Conservation (phyloP, 2,113 vertebrate genomes). For the Petroica traversi region DNA sequence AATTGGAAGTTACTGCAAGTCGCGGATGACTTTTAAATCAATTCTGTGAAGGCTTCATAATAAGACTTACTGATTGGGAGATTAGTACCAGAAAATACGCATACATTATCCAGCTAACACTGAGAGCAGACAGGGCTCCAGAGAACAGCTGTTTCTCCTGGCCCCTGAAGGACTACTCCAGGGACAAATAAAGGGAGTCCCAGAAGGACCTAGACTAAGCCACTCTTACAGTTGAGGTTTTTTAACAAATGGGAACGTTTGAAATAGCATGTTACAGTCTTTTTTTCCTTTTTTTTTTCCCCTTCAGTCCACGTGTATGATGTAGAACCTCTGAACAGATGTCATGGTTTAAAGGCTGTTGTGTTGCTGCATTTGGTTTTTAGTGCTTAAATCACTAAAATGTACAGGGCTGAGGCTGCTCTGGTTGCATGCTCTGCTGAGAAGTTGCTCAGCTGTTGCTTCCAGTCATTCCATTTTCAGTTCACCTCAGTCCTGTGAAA, state of each 20-base stretch:
- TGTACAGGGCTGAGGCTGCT: background rate
- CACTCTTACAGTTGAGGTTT: background rate
- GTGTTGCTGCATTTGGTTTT: background rate
- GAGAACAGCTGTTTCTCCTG: background rate
- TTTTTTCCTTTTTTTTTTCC: rapidly evolving
- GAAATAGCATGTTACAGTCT: background rate
- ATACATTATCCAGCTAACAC: background rate
- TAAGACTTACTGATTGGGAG: slow-evolving; percentile 35
- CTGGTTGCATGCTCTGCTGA: background rate
- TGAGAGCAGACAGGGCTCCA: background rate
- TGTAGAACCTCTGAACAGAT: background rate
- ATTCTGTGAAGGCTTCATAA: slow-evolving; percentile 9
- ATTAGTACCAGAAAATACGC: background rate
- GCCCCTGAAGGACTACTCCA: background rate
- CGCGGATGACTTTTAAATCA: background rate
- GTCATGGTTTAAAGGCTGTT: background rate
- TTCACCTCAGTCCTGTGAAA: background rate
- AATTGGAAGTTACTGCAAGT: slow-evolving; percentile 23
- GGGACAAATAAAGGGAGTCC: background rate
- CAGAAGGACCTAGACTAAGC: background rate
- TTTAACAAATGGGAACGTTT: background rate
- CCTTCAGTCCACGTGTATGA: background rate
- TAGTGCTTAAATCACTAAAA: background rate
- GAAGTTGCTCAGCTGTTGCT: background rate
- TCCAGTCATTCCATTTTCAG: background rate